Percentiles rank a stretch among this genome's conserved stretches.
These are phyloP conservation scores for Hemicrepidius hirtus DNA, from an alignment of 2,888 invertebrate species.

Conservation along the genomic window DNA sequence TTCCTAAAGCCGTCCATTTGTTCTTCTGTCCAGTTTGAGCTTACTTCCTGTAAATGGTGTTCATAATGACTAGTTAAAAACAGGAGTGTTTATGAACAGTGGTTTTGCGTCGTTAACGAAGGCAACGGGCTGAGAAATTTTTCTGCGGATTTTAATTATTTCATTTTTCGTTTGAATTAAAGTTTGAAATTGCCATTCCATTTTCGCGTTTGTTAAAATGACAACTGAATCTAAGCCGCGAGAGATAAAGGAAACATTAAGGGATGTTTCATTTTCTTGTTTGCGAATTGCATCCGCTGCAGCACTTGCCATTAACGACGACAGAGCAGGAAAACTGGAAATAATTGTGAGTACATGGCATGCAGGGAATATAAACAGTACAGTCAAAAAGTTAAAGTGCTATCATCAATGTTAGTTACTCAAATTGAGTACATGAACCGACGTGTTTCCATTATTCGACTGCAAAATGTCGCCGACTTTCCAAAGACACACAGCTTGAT, in stretches of 20 bases:
- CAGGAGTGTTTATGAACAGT: constrained; percentile 23
- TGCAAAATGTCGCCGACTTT: constrained; percentile 17
- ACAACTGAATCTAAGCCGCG: constrained; percentile 24
- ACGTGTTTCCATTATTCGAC: constrained; percentile 4
- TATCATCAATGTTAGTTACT: constrained; percentile 33
- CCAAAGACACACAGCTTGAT: constrained; percentile 24
- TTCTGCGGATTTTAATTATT: constrained; percentile 16
- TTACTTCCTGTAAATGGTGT: constrained; percentile 3
- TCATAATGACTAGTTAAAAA: constrained; percentile 21
- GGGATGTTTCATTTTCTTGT: constrained; percentile 42
- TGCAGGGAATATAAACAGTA: constrained; percentile 31
- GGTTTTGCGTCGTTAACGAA: constrained; percentile 13
- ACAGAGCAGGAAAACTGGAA: constrained; percentile 41
- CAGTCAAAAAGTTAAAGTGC: constrained; percentile 24
- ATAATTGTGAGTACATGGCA: constrained; percentile 40
- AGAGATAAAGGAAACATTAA: constrained; percentile 44
- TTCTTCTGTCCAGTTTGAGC: constrained; percentile 28
- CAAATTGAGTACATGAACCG: constrained; percentile 13
- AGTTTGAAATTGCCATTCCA: neutral
- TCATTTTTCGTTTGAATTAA: neutral
- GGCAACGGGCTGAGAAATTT: constrained; percentile 21
- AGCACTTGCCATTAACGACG: constrained; percentile 42
- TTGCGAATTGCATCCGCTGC: constrained; percentile 40
- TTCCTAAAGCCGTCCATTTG: constrained; percentile 35
- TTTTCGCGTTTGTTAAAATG: constrained; percentile 36